Conservation (phyloP, 1,140 invertebrate species). For the Theocolax elegans region DNA sequence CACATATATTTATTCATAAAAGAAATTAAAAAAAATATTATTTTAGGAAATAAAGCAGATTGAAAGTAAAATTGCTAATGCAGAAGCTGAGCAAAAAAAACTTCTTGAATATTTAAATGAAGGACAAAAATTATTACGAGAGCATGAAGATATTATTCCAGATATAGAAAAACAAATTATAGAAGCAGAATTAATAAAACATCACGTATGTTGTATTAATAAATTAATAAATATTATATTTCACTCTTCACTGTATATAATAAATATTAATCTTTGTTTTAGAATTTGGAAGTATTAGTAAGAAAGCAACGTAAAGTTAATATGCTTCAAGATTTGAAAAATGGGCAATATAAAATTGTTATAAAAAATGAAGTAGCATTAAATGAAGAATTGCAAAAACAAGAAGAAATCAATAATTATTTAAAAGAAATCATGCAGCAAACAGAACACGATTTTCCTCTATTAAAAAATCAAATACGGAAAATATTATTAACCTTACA, state of each 20-base stretch:
- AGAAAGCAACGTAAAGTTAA: slow-evolving; percentile 72
- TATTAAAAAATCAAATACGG: slow-evolving; percentile 63
- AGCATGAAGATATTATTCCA: slow-evolving; percentile 52
- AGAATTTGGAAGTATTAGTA: slow-evolving; percentile 73
- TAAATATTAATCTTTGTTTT: slow-evolving; percentile 19
- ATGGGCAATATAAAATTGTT: slow-evolving; percentile 63
- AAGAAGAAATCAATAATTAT: slow-evolving; percentile 65
- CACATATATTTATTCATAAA: too few species aligned
- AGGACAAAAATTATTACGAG: slow-evolving; percentile 48
- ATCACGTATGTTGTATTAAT: slow-evolving; percentile 50
- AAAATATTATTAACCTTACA: slow-evolving; percentile 69
- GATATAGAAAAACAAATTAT: slow-evolving; percentile 66
- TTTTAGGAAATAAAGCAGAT: slow-evolving; percentile 57
- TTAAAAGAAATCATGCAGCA: slow-evolving; percentile 69
- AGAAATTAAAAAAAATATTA: neutral
- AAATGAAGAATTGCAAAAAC: slow-evolving; percentile 65
- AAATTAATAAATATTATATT: neutral
- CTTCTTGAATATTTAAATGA: slow-evolving; percentile 52
- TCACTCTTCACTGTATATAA: neutral
- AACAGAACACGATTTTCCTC: slow-evolving; percentile 70
- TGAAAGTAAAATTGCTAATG: slow-evolving; percentile 50
- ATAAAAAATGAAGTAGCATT: slow-evolving; percentile 65
- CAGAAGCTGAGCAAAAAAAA: slow-evolving; percentile 49
- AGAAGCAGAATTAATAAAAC: slow-evolving; percentile 64
- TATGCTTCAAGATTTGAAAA: slow-evolving; percentile 68